A percentile compares a stretch with the other conserved stretches of the same genome.
Evolutionary conservation across 2,888 invertebrate species (phyloP).

Genomic region (Plagodis dolabraria): DNA sequence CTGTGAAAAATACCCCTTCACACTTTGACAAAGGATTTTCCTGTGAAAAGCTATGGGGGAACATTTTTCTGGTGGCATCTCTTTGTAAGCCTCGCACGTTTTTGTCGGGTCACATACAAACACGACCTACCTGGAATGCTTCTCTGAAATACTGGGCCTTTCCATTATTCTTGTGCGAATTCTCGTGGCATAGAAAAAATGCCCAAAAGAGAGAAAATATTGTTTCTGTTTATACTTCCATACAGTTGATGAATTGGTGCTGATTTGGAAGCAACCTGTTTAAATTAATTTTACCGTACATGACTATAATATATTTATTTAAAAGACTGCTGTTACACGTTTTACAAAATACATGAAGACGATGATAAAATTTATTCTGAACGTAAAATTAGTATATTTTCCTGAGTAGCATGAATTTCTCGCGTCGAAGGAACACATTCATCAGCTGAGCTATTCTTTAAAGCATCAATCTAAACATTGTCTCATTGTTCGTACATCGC

Average conservation of each 20-base stretch:
- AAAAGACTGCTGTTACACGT: neutral
- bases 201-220: neutral
- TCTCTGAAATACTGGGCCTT: constrained; percentile 37
- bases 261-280: too few species aligned
- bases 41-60: constrained; percentile 46
- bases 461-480: constrained; percentile 41
- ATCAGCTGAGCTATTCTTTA: constrained; percentile 35
- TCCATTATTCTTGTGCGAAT: constrained; percentile 28
- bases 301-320: neutral
- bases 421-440: constrained; percentile 32
- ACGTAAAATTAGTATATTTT: constrained; percentile 25
- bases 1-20: constrained; percentile 50
- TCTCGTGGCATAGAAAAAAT: constrained; percentile 15
- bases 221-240: too few species aligned
- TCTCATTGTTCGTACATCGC: constrained; percentile 51
- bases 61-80: constrained; percentile 46
- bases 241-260: too few species aligned
- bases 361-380: constrained; percentile 4
- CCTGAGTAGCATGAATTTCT: constrained; percentile 23
- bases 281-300: neutral
- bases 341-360: constrained; percentile 1
- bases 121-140: constrained; percentile 48
- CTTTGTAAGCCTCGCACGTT: constrained; percentile 58
- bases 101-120: constrained; percentile 51
- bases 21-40: constrained; percentile 57